phyloP scores from a whole-genome alignment of 2,888 invertebrate species.

The Mythimna vitellina region DNA sequence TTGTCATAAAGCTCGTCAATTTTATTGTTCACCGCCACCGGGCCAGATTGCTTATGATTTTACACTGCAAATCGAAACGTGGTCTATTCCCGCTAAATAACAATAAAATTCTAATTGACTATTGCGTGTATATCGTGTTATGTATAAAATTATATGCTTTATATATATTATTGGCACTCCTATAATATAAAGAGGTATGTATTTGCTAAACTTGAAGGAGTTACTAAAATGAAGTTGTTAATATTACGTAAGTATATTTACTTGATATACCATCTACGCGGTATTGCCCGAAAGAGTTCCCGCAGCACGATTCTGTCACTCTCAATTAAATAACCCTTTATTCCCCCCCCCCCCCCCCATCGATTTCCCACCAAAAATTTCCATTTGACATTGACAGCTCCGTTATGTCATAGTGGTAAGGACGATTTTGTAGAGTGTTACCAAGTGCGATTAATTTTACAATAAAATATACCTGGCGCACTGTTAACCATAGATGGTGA shows the following conservation, averaged over 20 bases:
- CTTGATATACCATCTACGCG: slow-evolving; percentile 24
- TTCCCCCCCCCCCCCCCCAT: no score
- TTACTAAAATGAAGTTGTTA: slow-evolving; percentile 20
- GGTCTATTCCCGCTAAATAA: slow-evolving; percentile 5
- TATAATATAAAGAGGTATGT: slow-evolving; percentile 31
- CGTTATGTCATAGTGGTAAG: background rate
- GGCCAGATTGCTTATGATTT: background rate
- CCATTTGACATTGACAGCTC: background rate
- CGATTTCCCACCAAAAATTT: background rate
- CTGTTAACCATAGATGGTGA: background rate
- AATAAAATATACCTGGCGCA: background rate
- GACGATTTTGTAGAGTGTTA: background rate
- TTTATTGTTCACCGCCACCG: no score
- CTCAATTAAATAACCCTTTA: no score
- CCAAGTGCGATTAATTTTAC: background rate
- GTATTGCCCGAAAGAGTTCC: no score
- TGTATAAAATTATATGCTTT: slow-evolving; percentile 53
- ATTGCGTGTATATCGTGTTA: slow-evolving; percentile 40
- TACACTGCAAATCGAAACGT: slow-evolving; percentile 11
- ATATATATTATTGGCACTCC: slow-evolving; percentile 46
- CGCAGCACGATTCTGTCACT: no score
- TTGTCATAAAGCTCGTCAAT: no score
- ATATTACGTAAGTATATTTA: slow-evolving; percentile 25
- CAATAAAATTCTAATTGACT: slow-evolving; percentile 19
- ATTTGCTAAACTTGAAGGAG: slow-evolving; percentile 35